phyloP scores from a whole-genome alignment of 2,888 invertebrate genomes.

The Agriopis leucophaearia region DNA sequence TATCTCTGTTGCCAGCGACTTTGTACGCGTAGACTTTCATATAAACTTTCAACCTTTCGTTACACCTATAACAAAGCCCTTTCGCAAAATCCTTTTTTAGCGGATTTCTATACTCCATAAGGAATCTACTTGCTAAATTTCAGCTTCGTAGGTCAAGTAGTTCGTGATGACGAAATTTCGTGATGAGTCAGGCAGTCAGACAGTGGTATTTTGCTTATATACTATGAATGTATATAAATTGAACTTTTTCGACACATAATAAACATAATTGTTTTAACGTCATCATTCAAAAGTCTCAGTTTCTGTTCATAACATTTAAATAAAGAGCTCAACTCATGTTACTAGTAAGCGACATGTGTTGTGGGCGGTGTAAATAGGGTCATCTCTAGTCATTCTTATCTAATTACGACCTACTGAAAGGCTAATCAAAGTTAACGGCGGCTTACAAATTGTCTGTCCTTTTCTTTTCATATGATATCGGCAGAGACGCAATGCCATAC shows the following conservation, averaged over 20 bases:
- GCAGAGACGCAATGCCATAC: constrained; percentile 24
- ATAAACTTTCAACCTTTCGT: too few species aligned
- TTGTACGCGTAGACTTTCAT: too few species aligned
- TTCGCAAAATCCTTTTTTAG: too few species aligned
- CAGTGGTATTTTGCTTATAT: too few species aligned
- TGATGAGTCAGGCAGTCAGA: too few species aligned
- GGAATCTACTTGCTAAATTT: too few species aligned
- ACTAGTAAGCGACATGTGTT: constrained; percentile 1
- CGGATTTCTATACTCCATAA: too few species aligned
- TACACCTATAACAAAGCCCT: too few species aligned
- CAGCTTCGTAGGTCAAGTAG: too few species aligned
- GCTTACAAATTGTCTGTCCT: constrained; percentile 21
- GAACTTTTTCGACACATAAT: neutral
- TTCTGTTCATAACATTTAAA: constrained; percentile 11
- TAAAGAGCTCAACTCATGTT: too few species aligned
- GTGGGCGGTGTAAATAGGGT: constrained; percentile 31
- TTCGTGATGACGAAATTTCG: too few species aligned
- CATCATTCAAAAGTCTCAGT: neutral
- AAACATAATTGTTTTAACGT: neutral
- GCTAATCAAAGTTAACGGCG: constrained; percentile 36
- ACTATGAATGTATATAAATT: neutral
- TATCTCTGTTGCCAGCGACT: too few species aligned
- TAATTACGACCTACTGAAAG: constrained; percentile 38
- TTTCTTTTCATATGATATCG: constrained; percentile 20
- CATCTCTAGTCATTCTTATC: constrained; percentile 33